Percentiles rank a stretch among this genome's conserved stretches.
phyloP scores from a whole-genome alignment of 2,113 vertebrate genomes.

The Perca fluviatilis region DNA sequence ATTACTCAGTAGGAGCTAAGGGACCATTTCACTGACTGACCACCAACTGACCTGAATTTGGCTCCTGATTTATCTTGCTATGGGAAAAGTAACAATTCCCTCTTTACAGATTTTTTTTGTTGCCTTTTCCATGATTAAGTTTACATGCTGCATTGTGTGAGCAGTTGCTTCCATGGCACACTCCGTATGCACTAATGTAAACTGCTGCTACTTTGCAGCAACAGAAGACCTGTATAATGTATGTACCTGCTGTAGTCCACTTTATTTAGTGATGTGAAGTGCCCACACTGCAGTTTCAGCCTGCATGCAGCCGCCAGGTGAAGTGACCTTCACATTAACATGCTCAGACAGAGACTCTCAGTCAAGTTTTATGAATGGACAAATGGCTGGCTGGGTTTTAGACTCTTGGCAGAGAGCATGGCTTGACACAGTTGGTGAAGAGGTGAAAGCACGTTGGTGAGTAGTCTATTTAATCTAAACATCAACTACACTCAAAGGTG shows the following conservation, averaged over 20 bases:
- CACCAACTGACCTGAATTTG: background rate
- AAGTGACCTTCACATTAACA: background rate
- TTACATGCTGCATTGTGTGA: background rate
- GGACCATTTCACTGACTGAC: background rate
- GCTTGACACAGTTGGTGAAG: background rate
- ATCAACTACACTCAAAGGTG: background rate
- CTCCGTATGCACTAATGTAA: background rate
- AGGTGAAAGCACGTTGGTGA: background rate
- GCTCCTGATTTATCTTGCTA: background rate
- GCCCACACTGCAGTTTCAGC: background rate
- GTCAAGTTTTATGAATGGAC: constrained; percentile 1
- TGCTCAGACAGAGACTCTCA: constrained; percentile 9
- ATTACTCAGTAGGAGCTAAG: background rate
- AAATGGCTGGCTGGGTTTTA: background rate
- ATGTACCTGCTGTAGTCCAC: background rate
- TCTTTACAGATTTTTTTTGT: too few relatives aligned
- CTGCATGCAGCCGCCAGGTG: background rate
- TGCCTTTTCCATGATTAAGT: background rate
- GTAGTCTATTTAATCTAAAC: constrained; percentile 11
- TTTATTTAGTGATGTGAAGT: background rate
- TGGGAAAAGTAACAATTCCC: background rate
- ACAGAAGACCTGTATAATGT: background rate
- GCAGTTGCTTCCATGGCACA: background rate
- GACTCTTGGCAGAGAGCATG: constrained; percentile 8
- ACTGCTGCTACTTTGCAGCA: background rate